Conservation (phyloP, 2,113 vertebrate species). For the Urocolius indicus region DNA sequence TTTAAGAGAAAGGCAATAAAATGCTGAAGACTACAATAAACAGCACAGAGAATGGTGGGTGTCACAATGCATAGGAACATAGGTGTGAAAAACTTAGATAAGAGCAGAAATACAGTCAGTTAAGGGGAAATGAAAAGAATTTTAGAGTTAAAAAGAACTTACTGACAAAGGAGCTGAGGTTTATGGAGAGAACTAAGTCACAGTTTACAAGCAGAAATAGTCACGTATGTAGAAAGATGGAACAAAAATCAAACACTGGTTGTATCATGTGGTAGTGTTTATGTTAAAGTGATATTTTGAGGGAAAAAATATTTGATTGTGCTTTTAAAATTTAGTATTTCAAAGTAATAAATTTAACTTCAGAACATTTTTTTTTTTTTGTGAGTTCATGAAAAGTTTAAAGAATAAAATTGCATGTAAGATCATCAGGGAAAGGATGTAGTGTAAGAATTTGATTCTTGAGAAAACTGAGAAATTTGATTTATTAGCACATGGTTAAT, state of each 20-base stretch:
- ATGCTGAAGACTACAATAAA: not conserved
- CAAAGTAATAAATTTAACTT: not conserved
- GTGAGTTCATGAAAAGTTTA: not conserved
- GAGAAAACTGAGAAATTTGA: not conserved
- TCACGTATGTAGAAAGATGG: not conserved
- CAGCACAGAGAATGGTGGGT: not conserved
- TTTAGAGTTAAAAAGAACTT: not conserved
- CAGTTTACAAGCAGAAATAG: not conserved
- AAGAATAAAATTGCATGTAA: not conserved
- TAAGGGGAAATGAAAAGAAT: not conserved
- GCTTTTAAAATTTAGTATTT: not conserved
- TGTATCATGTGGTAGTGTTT: not conserved
- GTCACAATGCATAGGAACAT: not conserved
- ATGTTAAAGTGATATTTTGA: not conserved
- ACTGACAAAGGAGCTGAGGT: not conserved
- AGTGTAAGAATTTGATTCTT: not conserved
- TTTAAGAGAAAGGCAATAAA: conserved; percentile 11
- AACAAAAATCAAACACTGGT: not conserved
- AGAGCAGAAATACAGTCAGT: not conserved
- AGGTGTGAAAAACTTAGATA: not conserved
- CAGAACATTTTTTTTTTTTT: not conserved
- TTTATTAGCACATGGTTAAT: not conserved
- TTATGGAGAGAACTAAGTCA: not conserved
- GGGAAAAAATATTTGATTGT: not conserved
- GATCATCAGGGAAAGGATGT: not conserved